These are phyloP conservation scores for Zaprionus obscuricornis DNA, from an alignment of 2,888 invertebrate genomes.

Conservation along the genomic window DNA sequence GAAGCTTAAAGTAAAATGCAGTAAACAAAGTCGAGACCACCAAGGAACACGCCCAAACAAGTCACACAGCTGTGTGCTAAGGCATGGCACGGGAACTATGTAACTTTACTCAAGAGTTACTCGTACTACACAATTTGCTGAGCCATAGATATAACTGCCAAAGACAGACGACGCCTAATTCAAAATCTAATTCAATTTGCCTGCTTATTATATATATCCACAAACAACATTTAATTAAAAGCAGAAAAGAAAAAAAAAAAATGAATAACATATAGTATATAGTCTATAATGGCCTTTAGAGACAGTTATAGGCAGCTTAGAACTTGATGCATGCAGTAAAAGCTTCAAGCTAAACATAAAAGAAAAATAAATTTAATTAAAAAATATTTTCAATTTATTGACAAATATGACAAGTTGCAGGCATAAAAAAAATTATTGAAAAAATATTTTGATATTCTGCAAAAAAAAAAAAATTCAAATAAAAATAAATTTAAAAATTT, in stretches of 20 bases:
- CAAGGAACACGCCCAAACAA: constrained; percentile 73
- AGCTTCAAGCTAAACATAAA: no score
- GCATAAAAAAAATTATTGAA: no score
- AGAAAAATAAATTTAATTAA: no score
- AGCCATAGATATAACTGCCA: constrained; percentile 27
- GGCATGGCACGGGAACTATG: constrained; percentile 35
- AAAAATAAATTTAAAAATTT: no score
- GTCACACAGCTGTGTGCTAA: constrained; percentile 64
- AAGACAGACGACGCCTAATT: constrained; percentile 21
- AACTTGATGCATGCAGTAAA: no score
- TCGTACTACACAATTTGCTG: constrained; percentile 6
- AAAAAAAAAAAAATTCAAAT: no score
- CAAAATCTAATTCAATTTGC: constrained; percentile 64
- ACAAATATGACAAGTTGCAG: no score
- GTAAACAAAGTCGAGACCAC: constrained; percentile 62
- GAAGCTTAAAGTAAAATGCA: constrained; percentile 12
- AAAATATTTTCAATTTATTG: no score
- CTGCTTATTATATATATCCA: constrained; percentile 32
- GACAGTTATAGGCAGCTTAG: no score
- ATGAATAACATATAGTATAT: background rate
- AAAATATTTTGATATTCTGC: no score
- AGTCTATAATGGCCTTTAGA: no score
- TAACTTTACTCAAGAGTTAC: constrained; percentile 12
- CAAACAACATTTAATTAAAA: constrained; percentile 48
- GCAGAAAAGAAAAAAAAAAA: constrained; percentile 6